Conservation (phyloP, 1,140 invertebrate species). For the Cotesia typhae region DNA sequence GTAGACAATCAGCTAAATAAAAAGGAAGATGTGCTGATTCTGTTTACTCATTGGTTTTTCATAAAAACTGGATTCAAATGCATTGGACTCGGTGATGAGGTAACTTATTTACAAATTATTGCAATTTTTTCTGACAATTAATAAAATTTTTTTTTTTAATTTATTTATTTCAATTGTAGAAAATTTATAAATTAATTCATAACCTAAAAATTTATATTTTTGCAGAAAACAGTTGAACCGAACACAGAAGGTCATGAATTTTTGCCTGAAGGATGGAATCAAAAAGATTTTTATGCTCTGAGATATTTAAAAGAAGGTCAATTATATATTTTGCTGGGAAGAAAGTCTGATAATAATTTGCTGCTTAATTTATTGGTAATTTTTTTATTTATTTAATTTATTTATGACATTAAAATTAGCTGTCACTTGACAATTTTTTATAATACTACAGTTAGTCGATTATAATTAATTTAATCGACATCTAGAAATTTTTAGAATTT, state of each 20-base stretch:
- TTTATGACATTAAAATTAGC: conserved; percentile 17
- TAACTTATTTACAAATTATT: conserved; percentile 50
- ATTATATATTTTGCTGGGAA: conserved; percentile 74
- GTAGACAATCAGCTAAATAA: conserved; percentile 70
- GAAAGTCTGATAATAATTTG: conserved; percentile 71
- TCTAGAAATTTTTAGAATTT: too few relatives aligned
- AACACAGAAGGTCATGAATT: conserved; percentile 72
- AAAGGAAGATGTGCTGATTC: conserved; percentile 76
- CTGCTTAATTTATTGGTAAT: conserved; percentile 75
- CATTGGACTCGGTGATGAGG: conserved; percentile 77
- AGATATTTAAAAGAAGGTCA: conserved; percentile 73
- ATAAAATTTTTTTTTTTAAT: too few relatives aligned
- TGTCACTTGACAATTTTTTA: too few relatives aligned
- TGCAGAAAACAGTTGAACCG: conserved; percentile 70
- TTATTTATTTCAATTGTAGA: too few relatives aligned
- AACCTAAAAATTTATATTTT: conserved; percentile 10
- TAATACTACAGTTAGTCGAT: too few relatives aligned
- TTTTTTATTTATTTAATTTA: conserved; percentile 2
- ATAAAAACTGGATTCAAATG: conserved; percentile 77
- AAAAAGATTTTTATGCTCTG: conserved; percentile 69
- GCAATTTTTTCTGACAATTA: too few relatives aligned
- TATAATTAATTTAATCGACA: too few relatives aligned
- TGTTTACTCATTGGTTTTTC: conserved; percentile 77
- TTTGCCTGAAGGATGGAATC: conserved; percentile 76
- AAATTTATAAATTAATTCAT: too few relatives aligned